These are phyloP conservation scores for Lochmaea crataegi DNA, from an alignment of 2,888 invertebrate species.

Conservation along the genomic window DNA sequence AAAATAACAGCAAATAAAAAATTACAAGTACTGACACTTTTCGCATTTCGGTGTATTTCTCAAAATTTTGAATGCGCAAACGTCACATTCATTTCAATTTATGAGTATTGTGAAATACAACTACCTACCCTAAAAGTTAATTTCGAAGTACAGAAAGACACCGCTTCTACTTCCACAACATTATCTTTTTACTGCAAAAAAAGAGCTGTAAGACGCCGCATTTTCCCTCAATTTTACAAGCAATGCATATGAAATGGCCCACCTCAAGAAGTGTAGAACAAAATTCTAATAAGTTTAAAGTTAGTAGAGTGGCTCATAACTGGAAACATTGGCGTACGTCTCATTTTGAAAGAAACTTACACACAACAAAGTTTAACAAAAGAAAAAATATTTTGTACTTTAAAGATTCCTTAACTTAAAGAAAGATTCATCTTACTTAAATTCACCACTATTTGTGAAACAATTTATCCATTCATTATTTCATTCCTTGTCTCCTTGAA, in stretches of 20 bases:
- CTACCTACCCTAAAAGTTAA: slow-evolving; percentile 11
- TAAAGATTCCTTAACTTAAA: no score
- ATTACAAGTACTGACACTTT: neutral
- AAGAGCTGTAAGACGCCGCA: slow-evolving; percentile 12
- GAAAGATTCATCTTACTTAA: no score
- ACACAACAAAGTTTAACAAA: neutral
- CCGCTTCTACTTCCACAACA: neutral
- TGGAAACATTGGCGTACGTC: slow-evolving; percentile 26
- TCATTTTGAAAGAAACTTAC: neutral
- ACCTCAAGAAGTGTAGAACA: slow-evolving; percentile 50
- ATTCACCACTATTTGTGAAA: no score
- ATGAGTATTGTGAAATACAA: slow-evolving; percentile 1
- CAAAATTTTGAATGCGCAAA: neutral
- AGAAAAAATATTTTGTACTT: no score
- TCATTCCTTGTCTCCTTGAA: no score
- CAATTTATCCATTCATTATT: no score
- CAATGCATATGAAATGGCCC: slow-evolving; percentile 49
- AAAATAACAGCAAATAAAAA: no score
- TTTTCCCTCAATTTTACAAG: slow-evolving; percentile 42
- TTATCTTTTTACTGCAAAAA: slow-evolving; percentile 17
- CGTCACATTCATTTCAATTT: neutral
- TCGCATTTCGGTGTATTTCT: neutral
- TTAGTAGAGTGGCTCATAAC: slow-evolving; percentile 48
- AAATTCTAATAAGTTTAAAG: slow-evolving; percentile 55
- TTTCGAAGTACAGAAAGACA: slow-evolving; percentile 7